Evolutionary conservation across 2,797 vertebrate genomes (phyloP).

Genomic region (Malacoraja senta): DNA sequence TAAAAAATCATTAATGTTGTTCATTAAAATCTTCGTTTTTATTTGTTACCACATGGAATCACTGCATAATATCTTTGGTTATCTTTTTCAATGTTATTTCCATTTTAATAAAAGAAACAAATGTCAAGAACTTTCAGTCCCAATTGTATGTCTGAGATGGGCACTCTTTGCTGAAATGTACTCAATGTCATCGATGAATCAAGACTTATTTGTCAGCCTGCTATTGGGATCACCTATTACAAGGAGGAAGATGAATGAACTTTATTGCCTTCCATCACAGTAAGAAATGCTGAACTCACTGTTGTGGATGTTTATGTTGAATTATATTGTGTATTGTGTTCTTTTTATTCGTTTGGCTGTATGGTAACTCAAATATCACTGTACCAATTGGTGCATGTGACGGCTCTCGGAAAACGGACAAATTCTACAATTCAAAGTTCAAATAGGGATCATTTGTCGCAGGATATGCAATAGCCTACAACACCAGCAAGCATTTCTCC

Average conservation of each 20-base stretch:
- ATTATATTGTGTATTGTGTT: too few species aligned
- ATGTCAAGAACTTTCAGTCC: not conserved
- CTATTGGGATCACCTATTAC: conserved; percentile 44
- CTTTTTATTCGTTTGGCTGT: too few species aligned
- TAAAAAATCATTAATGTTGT: conserved; percentile 7
- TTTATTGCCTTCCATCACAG: too few species aligned
- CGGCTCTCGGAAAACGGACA: conserved; percentile 43
- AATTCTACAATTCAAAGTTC: conserved; percentile 40
- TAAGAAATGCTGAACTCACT: too few species aligned
- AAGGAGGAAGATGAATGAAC: too few species aligned
- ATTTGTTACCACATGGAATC: not conserved
- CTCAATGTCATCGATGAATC: conserved; percentile 45
- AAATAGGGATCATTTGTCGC: conserved; percentile 40
- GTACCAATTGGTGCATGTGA: not conserved
- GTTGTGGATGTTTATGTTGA: too few species aligned
- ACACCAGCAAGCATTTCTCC: conserved; percentile 42
- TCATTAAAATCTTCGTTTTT: not conserved
- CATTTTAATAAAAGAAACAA: not conserved
- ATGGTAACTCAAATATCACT: too few species aligned
- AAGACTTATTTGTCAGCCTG: conserved; percentile 43
- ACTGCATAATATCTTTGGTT: not conserved
- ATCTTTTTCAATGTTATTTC: conserved; percentile 29
- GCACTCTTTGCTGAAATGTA: conserved; percentile 44
- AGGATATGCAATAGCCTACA: conserved; percentile 45
- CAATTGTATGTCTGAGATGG: conserved; percentile 43